phyloP scores from a whole-genome alignment of 2,888 invertebrate genomes.

The Xylocampa areola region DNA sequence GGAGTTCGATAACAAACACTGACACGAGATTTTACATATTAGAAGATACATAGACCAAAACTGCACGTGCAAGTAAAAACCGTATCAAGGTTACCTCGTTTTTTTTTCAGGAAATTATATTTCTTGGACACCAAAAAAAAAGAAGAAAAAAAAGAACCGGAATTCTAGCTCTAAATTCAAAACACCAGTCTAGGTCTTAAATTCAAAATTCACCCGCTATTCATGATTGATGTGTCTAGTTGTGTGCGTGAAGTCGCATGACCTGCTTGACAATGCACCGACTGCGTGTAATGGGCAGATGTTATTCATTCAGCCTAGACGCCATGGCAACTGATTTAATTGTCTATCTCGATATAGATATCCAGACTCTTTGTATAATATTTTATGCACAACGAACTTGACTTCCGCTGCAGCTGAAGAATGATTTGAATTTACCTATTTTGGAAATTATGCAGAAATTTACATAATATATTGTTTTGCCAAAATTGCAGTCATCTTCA shows the following conservation, averaged over 20 bases:
- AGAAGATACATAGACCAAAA: conserved; percentile 18
- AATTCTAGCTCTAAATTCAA: conserved; percentile 59
- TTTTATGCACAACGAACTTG: conserved; percentile 48
- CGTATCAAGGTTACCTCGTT: conserved; percentile 19
- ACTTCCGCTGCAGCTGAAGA: conserved; percentile 53
- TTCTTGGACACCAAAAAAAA: background rate
- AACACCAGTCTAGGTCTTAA: conserved; percentile 50
- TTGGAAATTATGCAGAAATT: conserved; percentile 23
- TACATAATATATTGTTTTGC: conserved; percentile 4
- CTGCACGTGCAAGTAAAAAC: conserved; percentile 31
- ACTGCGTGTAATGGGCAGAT: conserved; percentile 80
- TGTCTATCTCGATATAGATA: conserved; percentile 37
- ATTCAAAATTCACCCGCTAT: conserved; percentile 69
- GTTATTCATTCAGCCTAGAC: conserved; percentile 72
- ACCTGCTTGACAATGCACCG: conserved; percentile 86
- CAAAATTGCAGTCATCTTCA: no score
- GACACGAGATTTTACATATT: conserved; percentile 2
- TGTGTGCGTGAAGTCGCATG: conserved; percentile 72
- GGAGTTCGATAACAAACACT: no score
- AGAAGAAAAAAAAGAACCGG: background rate
- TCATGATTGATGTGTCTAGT: conserved; percentile 78
- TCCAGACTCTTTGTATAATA: conserved; percentile 27
- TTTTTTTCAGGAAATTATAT: conserved; percentile 1
- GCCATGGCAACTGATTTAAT: conserved; percentile 72
- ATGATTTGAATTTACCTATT: conserved; percentile 17